Evolutionary conservation across 2,888 invertebrate species (phyloP), one percentile per base, ranked within the genome.

Genomic region (Lepidochrysops patricia): DNA sequence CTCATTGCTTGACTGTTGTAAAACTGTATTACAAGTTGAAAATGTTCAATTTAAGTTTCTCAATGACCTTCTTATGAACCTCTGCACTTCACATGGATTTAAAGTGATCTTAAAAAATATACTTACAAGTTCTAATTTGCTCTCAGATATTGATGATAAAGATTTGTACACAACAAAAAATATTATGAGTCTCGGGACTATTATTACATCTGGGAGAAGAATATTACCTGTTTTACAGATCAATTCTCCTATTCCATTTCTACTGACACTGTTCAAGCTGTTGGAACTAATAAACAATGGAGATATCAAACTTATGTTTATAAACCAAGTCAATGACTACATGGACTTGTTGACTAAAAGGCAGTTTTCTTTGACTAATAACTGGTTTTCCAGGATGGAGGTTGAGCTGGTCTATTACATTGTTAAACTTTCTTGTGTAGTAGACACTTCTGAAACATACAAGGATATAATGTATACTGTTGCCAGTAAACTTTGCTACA

Each of bases 401-500:
- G 43, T 43, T 7, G 43, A 43, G 23, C 13, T 43, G 4, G 92
- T 92, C 92, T 71, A 91, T 68, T 89, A 86, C 70, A 75, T 90
- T 60, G 72, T 92, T 27, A 90, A 85, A 72, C 72, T 90, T 35
- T 82, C 82, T 3, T 68, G 73, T 13, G 72, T 75, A 60, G 72
- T 72, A 60, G 75, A 82, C 34, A 68, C 90, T 1, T 71, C 76
- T 13, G 90, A 90, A 68, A 66, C 71, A 1, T 82, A 86, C 59
- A 91, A 91, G 66, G 88, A 90, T 27, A 63, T 89, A n/a, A 74
- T 90, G 57, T 92, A 91, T 69, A 79, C 85, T 57, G 76, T 92
- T 48, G 90, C 92, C 6, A 92, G 91, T 62, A 93, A 92, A 75
- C 83, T 91, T 54, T 84, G 93, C 61, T 91, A 91, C 64, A 86